Conservation (phyloP, 35 echinoderm and acorn worm species). For the Heliocidaris tuberculata region DNA sequence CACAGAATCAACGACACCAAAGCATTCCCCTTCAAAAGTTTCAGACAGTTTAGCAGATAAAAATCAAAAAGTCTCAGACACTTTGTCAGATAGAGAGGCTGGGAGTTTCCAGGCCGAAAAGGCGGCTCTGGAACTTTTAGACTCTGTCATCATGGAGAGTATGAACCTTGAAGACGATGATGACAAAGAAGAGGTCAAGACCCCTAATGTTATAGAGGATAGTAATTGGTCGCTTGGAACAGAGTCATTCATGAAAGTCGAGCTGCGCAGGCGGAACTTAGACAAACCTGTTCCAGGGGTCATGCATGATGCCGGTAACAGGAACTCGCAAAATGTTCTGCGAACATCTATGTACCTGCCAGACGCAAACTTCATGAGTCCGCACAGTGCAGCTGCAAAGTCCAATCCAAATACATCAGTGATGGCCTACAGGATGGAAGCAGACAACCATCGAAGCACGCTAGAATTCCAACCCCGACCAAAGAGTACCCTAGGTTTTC, state of each 20-base stretch:
- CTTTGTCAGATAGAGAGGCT: not conserved
- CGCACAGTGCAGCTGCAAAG: slow-evolving; percentile 33
- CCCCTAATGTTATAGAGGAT: not conserved
- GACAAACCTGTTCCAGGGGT: slow-evolving; percentile 68
- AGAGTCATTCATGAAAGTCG: slow-evolving; percentile 20
- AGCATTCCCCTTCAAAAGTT: not conserved
- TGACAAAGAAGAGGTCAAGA: slow-evolving; percentile 5
- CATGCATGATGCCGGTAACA: slow-evolving; percentile 16
- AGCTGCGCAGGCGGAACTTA: slow-evolving; percentile 23
- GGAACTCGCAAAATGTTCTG: not conserved
- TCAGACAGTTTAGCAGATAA: not conserved
- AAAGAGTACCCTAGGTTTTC: not conserved
- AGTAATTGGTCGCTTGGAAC: slow-evolving; percentile 53
- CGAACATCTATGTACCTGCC: slow-evolving; percentile 38
- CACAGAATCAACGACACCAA: not conserved
- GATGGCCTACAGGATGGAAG: slow-evolving; percentile 16
- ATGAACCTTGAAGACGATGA: slow-evolving; percentile 65
- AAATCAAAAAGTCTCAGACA: not conserved
- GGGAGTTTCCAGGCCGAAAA: slow-evolving; percentile 51
- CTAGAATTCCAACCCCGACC: not conserved
- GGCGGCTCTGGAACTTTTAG: slow-evolving; percentile 77
- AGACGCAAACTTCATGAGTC: slow-evolving; percentile 35
- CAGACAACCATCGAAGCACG: not conserved
- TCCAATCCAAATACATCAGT: not conserved
- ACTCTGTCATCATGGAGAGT: slow-evolving; percentile 85